phyloP scores from a whole-genome alignment of 2,113 vertebrate species.

The Axis porcinus region DNA sequence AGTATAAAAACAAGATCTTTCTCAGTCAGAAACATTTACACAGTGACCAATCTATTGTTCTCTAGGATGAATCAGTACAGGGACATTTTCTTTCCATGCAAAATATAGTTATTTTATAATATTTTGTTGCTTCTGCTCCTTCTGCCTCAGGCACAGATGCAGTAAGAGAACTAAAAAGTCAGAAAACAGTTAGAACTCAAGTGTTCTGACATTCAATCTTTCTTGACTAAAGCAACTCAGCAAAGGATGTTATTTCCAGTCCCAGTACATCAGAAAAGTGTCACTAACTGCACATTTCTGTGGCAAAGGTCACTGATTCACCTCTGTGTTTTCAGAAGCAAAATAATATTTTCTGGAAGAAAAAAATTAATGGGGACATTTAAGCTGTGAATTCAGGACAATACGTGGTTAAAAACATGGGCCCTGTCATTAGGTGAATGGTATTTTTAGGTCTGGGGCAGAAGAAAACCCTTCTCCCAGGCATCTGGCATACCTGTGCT shows the following conservation, averaged over 20 bases:
- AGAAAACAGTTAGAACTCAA: slow-evolving; percentile 54
- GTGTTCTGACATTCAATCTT: slow-evolving; percentile 40
- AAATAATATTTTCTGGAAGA: background rate
- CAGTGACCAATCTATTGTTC: slow-evolving; percentile 14
- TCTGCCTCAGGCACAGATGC: slow-evolving; percentile 57
- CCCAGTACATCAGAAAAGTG: slow-evolving; percentile 59
- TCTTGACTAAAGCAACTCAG: slow-evolving; percentile 59
- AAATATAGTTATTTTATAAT: slow-evolving; percentile 26
- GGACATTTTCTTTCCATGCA: slow-evolving; percentile 13
- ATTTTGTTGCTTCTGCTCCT: slow-evolving; percentile 50
- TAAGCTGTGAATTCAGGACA: background rate
- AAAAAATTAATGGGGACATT: background rate
- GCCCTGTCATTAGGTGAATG: background rate
- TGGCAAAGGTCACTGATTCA: background rate
- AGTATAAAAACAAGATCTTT: slow-evolving; percentile 37
- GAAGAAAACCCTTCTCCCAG: background rate
- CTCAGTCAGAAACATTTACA: slow-evolving; percentile 29
- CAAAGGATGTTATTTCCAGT: slow-evolving; percentile 67
- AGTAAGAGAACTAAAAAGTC: slow-evolving; percentile 59
- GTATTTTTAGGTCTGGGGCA: background rate
- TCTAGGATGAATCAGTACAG: background rate
- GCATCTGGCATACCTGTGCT: background rate
- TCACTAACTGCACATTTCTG: slow-evolving; percentile 60
- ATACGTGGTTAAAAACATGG: background rate
- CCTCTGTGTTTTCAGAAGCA: background rate